Conservation (phyloP, 2,113 vertebrate genomes). For the Nycticebus coucang region DNA sequence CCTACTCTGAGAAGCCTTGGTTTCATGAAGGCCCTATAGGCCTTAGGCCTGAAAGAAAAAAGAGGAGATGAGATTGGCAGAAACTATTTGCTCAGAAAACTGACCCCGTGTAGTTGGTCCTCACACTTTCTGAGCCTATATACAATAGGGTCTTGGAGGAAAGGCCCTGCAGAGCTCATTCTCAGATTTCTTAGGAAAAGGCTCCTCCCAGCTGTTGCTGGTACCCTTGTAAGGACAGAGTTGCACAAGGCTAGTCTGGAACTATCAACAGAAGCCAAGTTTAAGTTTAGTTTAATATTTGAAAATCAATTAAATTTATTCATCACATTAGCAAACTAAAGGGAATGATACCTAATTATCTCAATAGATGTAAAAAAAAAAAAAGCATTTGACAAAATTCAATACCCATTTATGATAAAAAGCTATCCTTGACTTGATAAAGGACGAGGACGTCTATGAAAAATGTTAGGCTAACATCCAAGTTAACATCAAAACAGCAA, state of each 20-base stretch:
- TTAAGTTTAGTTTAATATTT: conserved; percentile 4
- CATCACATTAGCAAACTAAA: background rate
- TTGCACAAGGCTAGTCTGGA: background rate
- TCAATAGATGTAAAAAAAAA: background rate
- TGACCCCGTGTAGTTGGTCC: background rate
- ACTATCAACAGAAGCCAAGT: background rate
- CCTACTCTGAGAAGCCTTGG: background rate
- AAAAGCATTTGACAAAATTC: background rate
- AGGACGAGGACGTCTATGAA: background rate
- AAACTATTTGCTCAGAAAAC: background rate
- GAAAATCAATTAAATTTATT: conserved; percentile 42
- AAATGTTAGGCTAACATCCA: conserved; percentile 11
- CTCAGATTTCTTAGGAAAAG: background rate
- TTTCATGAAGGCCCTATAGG: background rate
- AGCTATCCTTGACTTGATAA: background rate
- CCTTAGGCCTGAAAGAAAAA: background rate
- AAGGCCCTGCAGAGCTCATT: background rate
- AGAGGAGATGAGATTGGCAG: background rate
- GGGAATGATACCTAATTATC: background rate
- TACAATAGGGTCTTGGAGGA: background rate
- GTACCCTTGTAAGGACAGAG: background rate
- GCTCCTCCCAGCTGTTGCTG: background rate
- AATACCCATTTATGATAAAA: background rate
- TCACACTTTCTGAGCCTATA: background rate
- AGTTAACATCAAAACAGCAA: background rate